Evolutionary conservation across 1,140 invertebrate species (phyloP).

Genomic region (Bicyclus anynana): DNA sequence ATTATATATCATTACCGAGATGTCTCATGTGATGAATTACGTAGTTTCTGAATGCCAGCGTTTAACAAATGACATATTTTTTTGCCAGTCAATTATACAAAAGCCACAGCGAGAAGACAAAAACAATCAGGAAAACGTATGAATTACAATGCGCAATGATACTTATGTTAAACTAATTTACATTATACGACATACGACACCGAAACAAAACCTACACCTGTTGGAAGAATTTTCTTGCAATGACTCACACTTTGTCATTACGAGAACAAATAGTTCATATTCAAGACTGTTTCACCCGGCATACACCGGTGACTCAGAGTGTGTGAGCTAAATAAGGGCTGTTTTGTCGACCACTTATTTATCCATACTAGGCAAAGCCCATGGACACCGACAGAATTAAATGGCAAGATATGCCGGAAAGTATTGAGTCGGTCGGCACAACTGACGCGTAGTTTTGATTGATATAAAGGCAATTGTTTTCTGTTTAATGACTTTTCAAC

Average conservation of each 20-base stretch:
- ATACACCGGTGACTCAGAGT: constrained; percentile 51
- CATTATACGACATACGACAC: constrained; percentile 38
- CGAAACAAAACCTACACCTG: constrained; percentile 46
- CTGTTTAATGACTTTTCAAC: neutral
- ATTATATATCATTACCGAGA: neutral
- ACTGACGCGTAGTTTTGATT: constrained; percentile 34
- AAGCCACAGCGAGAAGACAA: neutral
- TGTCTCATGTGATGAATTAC: neutral
- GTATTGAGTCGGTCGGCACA: constrained; percentile 10
- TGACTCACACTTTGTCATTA: constrained; percentile 49
- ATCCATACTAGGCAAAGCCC: constrained; percentile 51
- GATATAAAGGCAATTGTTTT: constrained; percentile 23
- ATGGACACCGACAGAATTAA: constrained; percentile 45
- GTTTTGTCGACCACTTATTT: constrained; percentile 56
- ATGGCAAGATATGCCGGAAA: constrained; percentile 66
- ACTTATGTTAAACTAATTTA: constrained; percentile 41
- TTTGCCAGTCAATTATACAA: constrained; percentile 2
- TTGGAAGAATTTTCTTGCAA: constrained; percentile 42
- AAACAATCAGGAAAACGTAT: constrained; percentile 28
- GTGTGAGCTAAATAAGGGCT: constrained; percentile 64
- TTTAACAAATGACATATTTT: neutral
- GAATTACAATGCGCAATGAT: constrained; percentile 26
- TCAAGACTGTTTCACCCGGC: constrained; percentile 42
- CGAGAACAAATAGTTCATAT: constrained; percentile 43
- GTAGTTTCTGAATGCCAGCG: neutral